Evolutionary conservation across 2,888 invertebrate species (phyloP).

Genomic region (Ptychoptera contaminata): DNA sequence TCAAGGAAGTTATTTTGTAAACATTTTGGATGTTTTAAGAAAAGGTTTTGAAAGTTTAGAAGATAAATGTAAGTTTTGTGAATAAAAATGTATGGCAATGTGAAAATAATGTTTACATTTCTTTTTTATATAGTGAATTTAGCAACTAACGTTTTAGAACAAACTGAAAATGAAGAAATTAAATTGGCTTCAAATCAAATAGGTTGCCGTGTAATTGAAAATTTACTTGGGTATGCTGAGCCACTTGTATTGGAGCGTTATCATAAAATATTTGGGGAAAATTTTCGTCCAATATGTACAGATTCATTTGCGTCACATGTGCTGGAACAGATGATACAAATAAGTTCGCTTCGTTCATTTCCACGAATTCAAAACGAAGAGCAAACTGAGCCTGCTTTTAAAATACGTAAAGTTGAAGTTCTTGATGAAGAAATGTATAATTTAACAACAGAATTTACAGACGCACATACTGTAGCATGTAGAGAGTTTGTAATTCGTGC

Average conservation of each 20-base stretch:
- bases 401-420: slow-evolving; percentile 16
- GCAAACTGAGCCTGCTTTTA: slow-evolving; percentile 19
- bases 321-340: slow-evolving; percentile 44
- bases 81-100: slow-evolving; percentile 47
- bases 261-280: slow-evolving; percentile 43
- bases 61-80: slow-evolving; percentile 55
- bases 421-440: slow-evolving; percentile 23
- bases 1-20: slow-evolving; percentile 60
- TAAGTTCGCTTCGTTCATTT: slow-evolving; percentile 23
- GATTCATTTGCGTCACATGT: slow-evolving; percentile 71
- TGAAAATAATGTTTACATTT: background rate
- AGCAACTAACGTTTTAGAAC: slow-evolving; percentile 59
- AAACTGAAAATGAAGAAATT: slow-evolving; percentile 53
- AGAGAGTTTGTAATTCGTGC: slow-evolving; percentile 50
- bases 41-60: slow-evolving; percentile 50
- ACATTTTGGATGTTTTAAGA: slow-evolving; percentile 54
- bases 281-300: slow-evolving; percentile 51
- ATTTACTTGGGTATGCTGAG: slow-evolving; percentile 51
- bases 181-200: slow-evolving; percentile 64
- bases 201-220: slow-evolving; percentile 60
- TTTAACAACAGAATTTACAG: slow-evolving; percentile 24
- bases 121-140: slow-evolving; percentile 26
- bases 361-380: slow-evolving; percentile 10
- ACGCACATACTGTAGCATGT: slow-evolving; percentile 39
- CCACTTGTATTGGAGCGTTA: slow-evolving; percentile 45